phyloP scores from a whole-genome alignment of 2,888 invertebrate genomes.

The Dromius quadrimaculatus region DNA sequence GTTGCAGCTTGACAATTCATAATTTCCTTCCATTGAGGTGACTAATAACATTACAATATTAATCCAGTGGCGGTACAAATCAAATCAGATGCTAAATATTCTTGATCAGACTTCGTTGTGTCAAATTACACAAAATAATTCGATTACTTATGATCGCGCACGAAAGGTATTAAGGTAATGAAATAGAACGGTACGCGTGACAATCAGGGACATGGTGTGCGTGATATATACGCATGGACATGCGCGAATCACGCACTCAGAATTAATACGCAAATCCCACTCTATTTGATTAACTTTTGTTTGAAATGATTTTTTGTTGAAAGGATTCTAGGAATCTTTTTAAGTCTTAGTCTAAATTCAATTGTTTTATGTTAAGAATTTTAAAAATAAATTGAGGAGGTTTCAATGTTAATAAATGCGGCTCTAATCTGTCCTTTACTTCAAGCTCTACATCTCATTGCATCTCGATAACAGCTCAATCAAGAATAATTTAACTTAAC shows the following conservation, averaged over 20 bases:
- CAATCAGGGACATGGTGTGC: background rate
- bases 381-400: too few species aligned
- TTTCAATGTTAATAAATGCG: too few species aligned
- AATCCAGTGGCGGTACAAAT: conserved; percentile 7
- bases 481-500: conserved; percentile 18
- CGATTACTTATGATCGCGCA: conserved; percentile 40
- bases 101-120: conserved; percentile 27
- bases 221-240: conserved; percentile 16
- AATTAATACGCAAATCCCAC: too few species aligned
- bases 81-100: conserved; percentile 20
- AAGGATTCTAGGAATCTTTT: too few species aligned
- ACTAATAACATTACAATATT: conserved; percentile 24
- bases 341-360: too few species aligned
- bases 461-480: conserved; percentile 14
- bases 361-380: too few species aligned
- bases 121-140: conserved; percentile 38
- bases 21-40: background rate
- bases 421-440: too few species aligned
- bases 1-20: background rate
- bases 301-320: too few species aligned
- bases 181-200: conserved; percentile 33
- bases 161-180: conserved; percentile 27
- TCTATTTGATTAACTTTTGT: too few species aligned
- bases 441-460: too few species aligned
- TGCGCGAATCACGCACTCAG: background rate